Conservation (phyloP, 2,113 vertebrate species). For the Cochlearius cochlearius region DNA sequence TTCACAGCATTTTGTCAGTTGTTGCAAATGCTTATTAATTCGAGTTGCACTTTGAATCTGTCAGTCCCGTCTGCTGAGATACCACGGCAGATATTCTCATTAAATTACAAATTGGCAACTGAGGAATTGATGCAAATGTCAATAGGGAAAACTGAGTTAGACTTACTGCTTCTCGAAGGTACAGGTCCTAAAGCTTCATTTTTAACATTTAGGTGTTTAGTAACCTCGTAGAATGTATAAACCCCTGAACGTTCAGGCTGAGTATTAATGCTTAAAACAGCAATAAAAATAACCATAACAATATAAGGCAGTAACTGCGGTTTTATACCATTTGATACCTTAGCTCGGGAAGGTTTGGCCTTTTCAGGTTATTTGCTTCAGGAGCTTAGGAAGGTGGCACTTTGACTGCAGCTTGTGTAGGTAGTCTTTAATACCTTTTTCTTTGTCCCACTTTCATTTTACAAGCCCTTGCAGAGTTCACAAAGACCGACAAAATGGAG, state of each 20-base stretch:
- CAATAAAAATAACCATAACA: not conserved
- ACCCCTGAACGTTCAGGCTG: not conserved
- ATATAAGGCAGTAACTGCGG: not conserved
- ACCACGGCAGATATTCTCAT: not conserved
- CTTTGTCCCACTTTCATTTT: not conserved
- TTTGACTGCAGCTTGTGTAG: not conserved
- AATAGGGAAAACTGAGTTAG: not conserved
- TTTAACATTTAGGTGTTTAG: not conserved
- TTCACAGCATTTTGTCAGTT: not conserved
- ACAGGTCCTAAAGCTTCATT: not conserved
- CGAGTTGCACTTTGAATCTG: not conserved
- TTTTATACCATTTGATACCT: not conserved
- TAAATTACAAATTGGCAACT: not conserved
- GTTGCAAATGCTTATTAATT: constrained; percentile 3
- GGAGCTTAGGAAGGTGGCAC: not conserved
- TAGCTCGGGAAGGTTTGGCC: not conserved
- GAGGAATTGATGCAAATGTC: not conserved
- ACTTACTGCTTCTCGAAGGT: not conserved
- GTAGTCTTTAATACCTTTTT: not conserved
- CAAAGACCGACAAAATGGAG: not conserved
- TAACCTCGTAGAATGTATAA: not conserved
- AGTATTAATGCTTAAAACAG: not conserved
- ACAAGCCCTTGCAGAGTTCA: not conserved
- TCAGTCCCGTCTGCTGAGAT: not conserved
- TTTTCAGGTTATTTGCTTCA: not conserved